Evolutionary conservation across 2,888 invertebrate genomes (phyloP), one percentile per base, ranked within the genome.

Genomic region (Laspeyria flexula): DNA sequence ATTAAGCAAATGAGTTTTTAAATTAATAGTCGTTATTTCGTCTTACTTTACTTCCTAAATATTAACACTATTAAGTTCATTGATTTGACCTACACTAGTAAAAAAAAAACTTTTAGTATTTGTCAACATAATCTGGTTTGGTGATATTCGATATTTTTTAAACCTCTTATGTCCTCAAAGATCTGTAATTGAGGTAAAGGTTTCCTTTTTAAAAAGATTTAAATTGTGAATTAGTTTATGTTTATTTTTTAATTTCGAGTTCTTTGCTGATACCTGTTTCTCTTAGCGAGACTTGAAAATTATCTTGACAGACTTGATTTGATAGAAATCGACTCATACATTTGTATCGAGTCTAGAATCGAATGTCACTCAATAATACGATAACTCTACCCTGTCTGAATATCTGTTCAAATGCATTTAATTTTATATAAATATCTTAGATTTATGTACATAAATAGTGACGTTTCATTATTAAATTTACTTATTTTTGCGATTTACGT

Each of bases 321-420:
- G 67, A 62, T 78, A 77, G 75, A 79, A 77, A 77, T 77, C 75
- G 60, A 62, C 58, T 69, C 61, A 46, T 43, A 50, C 51, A 43
- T 27, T 23, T 60, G 52, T 60, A 53, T 54, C 47, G 41, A 53
- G 43, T 54, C 40, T 54, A 46, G 43, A 58, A 58, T 62, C 52
- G 53, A 61, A 58, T 53, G 65, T 58, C 61, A 18, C 58, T 72
- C 67, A 67, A 69, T 71, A 71, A 55, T 18, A 48, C 55, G 54
- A 61, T 62, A 57, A 55, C 59, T 57, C 61, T 49, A 54, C 48
- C 55, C 59, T 60, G 65, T 62, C 60, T 44, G 41, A 47, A 43
- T 51, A 48, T 55, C 44, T 49, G 47, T 55, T 47, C 11, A 58
- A 65, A 59, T 62, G 42, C 58, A 52, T 60, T 54, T 30, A n/a